These are phyloP conservation scores for Cacoxenus indagator DNA, from an alignment of 2,888 invertebrate genomes.

Conservation along the genomic window DNA sequence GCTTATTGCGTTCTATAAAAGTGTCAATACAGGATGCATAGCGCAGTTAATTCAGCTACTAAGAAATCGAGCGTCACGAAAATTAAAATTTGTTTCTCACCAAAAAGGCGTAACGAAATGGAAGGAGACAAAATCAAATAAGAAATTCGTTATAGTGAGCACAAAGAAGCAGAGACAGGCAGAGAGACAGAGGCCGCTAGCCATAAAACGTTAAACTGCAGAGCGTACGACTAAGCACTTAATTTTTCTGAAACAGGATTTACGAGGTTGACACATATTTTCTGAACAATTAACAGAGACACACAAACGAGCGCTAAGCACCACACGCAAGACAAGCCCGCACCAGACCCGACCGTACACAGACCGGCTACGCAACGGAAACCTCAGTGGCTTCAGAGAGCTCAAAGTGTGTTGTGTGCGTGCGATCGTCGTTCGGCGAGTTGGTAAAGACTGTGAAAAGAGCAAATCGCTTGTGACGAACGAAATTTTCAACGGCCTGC, in stretches of 20 bases:
- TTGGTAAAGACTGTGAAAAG: slow-evolving; percentile 49
- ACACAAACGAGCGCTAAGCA: background rate
- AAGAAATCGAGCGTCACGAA: slow-evolving; percentile 49
- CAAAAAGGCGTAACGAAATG: slow-evolving; percentile 37
- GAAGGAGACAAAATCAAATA: slow-evolving; percentile 55
- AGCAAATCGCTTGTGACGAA: slow-evolving; percentile 68
- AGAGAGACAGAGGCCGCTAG: slow-evolving; percentile 35
- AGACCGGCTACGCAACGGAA: slow-evolving; percentile 46
- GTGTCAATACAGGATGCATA: background rate
- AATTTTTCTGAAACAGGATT: slow-evolving; percentile 57
- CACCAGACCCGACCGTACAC: slow-evolving; percentile 19
- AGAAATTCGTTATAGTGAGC: slow-evolving; percentile 54
- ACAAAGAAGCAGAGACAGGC: background rate
- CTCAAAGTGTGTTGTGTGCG: background rate
- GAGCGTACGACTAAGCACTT: slow-evolving; percentile 39
- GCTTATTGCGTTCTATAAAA: background rate
- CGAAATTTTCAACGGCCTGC: slow-evolving; percentile 65
- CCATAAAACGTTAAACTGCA: slow-evolving; percentile 23
- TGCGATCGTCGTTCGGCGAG: background rate
- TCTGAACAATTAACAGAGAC: slow-evolving; percentile 47
- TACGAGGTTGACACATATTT: slow-evolving; percentile 65
- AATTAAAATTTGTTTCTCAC: slow-evolving; percentile 47
- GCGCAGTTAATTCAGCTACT: slow-evolving; percentile 4
- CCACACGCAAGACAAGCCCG: background rate
- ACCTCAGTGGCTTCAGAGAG: background rate